These are phyloP conservation scores for Chalcosyrphus nemorum DNA, from an alignment of 2,888 invertebrate genomes.

Conservation along the genomic window DNA sequence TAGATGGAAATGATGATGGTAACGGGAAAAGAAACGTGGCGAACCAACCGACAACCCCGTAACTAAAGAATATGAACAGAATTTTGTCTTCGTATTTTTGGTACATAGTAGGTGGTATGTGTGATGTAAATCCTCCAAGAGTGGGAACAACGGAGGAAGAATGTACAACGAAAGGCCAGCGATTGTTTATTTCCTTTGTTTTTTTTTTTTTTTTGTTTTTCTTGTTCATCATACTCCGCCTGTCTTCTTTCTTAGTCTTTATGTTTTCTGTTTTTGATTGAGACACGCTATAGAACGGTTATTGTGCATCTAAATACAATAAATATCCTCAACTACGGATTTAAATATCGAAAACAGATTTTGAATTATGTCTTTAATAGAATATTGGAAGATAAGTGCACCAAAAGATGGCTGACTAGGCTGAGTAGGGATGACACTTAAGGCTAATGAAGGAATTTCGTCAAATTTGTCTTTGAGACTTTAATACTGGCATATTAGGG, in stretches of 20 bases:
- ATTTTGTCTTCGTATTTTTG: not conserved
- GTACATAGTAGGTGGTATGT: too few relatives aligned
- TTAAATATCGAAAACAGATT: too few relatives aligned
- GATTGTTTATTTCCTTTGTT: constrained; percentile 4
- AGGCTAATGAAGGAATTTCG: too few relatives aligned
- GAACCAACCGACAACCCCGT: not conserved
- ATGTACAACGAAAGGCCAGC: constrained; percentile 7
- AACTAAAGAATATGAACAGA: not conserved
- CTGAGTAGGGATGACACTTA: too few relatives aligned
- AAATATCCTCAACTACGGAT: too few relatives aligned
- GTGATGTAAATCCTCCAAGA: not conserved
- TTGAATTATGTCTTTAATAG: too few relatives aligned
- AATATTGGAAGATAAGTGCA: too few relatives aligned
- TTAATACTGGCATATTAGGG: too few relatives aligned
- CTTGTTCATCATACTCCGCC: not conserved
- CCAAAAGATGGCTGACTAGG: too few relatives aligned
- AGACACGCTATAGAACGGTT: too few relatives aligned
- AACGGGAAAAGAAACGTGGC: not conserved
- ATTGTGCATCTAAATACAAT: too few relatives aligned
- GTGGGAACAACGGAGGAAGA: not conserved
- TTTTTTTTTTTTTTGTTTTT: not conserved
- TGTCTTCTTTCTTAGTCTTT: not conserved
- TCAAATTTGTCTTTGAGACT: too few relatives aligned
- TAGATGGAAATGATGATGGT: not conserved
- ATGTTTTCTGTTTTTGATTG: constrained; percentile 33